A percentile compares a stretch with the other conserved stretches of the same genome.
Evolutionary conservation across 1,140 invertebrate genomes (phyloP).

Genomic region (Diorhabda sublineata): DNA sequence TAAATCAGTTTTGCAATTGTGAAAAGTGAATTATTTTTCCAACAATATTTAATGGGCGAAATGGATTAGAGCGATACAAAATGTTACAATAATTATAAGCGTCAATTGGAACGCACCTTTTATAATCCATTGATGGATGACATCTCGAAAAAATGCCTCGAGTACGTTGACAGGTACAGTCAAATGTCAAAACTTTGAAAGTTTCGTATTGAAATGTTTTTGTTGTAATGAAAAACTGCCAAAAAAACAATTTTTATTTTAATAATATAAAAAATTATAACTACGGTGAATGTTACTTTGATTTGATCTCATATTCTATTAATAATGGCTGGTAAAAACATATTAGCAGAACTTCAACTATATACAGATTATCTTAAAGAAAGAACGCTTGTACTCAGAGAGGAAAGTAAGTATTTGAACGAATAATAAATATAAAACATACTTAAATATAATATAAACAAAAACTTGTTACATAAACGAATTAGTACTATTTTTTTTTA

Average conservation of each 20-base stretch:
- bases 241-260: not conserved
- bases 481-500: not conserved
- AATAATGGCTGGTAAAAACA: not conserved
- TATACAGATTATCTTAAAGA: conserved; percentile 20
- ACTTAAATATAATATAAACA: not conserved
- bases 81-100: too few species aligned
- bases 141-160: too few species aligned
- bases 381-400: conserved; percentile 27
- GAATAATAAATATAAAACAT: not conserved
- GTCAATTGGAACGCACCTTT: too few species aligned
- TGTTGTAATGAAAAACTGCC: not conserved
- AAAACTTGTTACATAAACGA: not conserved
- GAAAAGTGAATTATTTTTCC: too few species aligned
- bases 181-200: not conserved
- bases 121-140: too few species aligned
- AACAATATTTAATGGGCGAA: too few species aligned
- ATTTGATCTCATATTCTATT: not conserved
- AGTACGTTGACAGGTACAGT: not conserved
- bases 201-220: not conserved
- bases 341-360: conserved; percentile 2
- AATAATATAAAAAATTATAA: not conserved
- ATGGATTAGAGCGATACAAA: too few species aligned
- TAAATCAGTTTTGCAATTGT: too few species aligned
- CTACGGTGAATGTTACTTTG: too few species aligned
- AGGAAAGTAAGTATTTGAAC: conserved; percentile 30